Percentiles rank a stretch among this genome's conserved stretches.
These are phyloP conservation scores for Cepaea nemoralis DNA, from an alignment of 1,140 invertebrate species.

Conservation along the genomic window DNA sequence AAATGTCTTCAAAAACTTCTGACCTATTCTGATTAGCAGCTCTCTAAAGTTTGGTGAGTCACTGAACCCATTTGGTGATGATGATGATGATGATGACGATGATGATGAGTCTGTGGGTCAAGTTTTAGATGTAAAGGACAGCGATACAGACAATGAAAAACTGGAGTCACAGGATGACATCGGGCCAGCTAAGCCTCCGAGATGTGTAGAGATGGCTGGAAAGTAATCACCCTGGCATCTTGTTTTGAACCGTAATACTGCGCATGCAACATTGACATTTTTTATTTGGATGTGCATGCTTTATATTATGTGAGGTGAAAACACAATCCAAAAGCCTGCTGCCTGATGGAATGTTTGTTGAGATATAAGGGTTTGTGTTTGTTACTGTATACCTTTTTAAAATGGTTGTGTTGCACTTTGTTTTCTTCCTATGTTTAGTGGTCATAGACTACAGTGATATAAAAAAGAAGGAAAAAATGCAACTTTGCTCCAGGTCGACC, in stretches of 20 bases:
- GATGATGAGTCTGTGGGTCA: not conserved
- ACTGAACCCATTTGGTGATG: constrained; percentile 6
- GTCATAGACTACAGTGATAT: no score
- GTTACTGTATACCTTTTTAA: no score
- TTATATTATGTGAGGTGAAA: not conserved
- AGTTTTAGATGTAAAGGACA: not conserved
- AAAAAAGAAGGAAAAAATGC: no score
- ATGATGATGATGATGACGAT: not conserved
- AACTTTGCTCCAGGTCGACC: no score
- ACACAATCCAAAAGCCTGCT: not conserved
- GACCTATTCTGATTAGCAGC: not conserved
- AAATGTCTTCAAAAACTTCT: no score
- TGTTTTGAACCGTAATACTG: not conserved
- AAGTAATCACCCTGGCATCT: not conserved
- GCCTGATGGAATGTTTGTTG: not conserved
- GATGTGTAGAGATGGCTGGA: not conserved
- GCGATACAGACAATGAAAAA: not conserved
- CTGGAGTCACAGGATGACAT: not conserved
- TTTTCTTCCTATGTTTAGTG: no score
- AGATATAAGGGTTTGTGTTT: no score
- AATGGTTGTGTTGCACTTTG: no score
- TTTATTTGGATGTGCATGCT: not conserved
- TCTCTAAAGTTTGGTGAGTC: not conserved
- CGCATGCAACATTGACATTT: not conserved
- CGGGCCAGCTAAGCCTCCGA: not conserved